These are phyloP conservation scores for Candidula unifasciata DNA, from an alignment of 2,888 invertebrate genomes.

Conservation along the genomic window DNA sequence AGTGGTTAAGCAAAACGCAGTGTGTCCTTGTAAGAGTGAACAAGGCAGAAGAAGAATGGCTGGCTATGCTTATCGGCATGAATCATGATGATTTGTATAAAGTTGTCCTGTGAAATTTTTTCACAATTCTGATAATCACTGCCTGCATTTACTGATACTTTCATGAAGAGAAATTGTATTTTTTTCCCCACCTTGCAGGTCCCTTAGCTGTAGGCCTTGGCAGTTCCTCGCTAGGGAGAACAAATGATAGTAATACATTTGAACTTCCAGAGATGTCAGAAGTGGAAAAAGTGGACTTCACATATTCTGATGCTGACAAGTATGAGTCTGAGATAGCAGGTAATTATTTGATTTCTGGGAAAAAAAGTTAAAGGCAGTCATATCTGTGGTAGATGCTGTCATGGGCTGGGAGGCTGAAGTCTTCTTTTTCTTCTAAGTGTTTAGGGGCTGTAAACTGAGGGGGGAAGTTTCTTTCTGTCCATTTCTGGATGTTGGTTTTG, in stretches of 20 bases:
- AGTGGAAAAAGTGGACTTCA: slow-evolving; percentile 54
- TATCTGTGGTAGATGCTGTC: background rate
- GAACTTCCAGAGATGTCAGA: slow-evolving; percentile 43
- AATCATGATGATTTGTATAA: too few species aligned
- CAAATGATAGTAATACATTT: slow-evolving; percentile 17
- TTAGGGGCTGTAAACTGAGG: too few species aligned
- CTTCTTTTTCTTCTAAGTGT: too few species aligned
- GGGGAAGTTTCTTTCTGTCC: too few species aligned
- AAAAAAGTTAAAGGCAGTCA: background rate
- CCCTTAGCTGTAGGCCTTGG: slow-evolving; percentile 25
- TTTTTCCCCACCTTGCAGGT: background rate
- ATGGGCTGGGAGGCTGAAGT: background rate
- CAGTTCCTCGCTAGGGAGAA: slow-evolving; percentile 16
- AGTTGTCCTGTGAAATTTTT: too few species aligned
- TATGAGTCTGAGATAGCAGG: slow-evolving; percentile 55
- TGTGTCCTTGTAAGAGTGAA: too few species aligned
- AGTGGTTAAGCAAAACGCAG: too few species aligned
- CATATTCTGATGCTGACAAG: slow-evolving; percentile 55
- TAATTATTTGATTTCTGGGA: background rate
- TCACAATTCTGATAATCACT: background rate
- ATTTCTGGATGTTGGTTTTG: too few species aligned
- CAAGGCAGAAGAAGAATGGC: too few species aligned
- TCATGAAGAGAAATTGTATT: background rate
- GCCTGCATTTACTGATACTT: too few species aligned
- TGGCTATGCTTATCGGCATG: too few species aligned